A percentile compares a stretch with the other conserved stretches of the same genome.
These are phyloP conservation scores for Fregetta grallaria DNA, from an alignment of 2,113 vertebrate species.

Conservation along the genomic window DNA sequence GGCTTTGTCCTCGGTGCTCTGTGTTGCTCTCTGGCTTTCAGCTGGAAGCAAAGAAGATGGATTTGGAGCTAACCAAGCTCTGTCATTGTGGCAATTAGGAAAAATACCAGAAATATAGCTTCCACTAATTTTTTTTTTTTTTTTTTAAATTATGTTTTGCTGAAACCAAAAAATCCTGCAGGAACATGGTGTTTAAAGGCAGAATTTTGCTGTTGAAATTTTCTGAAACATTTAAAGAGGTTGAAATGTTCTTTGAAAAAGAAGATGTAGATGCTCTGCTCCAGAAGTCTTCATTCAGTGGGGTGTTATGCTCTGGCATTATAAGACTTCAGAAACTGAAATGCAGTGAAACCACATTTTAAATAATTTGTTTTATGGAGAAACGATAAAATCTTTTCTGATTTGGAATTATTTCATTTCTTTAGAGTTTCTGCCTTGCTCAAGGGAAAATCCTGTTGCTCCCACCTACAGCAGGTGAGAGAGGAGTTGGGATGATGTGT, in stretches of 20 bases:
- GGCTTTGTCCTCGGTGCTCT: not conserved
- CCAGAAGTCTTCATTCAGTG: not conserved
- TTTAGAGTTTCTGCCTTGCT: not conserved
- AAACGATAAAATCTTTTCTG: not conserved
- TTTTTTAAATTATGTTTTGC: not conserved
- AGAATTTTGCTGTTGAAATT: not conserved
- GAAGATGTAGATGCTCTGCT: not conserved
- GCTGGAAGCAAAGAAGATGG: not conserved
- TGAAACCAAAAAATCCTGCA: not conserved
- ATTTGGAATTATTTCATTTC: not conserved
- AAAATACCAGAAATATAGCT: not conserved
- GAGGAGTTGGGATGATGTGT: not conserved
- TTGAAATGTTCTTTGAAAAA: not conserved
- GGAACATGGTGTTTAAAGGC: not conserved
- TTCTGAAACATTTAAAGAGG: not conserved
- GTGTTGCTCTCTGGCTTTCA: not conserved
- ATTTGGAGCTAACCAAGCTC: not conserved
- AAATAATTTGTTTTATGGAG: not conserved
- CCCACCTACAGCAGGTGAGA: not conserved
- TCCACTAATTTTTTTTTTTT: not conserved
- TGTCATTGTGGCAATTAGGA: not conserved
- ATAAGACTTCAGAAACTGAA: not conserved
- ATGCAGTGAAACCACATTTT: not conserved
- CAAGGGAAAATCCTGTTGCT: not conserved
- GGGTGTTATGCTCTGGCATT: not conserved